Evolutionary conservation across 2,797 vertebrate species (phyloP).

Genomic region (Selene dorsalis): DNA sequence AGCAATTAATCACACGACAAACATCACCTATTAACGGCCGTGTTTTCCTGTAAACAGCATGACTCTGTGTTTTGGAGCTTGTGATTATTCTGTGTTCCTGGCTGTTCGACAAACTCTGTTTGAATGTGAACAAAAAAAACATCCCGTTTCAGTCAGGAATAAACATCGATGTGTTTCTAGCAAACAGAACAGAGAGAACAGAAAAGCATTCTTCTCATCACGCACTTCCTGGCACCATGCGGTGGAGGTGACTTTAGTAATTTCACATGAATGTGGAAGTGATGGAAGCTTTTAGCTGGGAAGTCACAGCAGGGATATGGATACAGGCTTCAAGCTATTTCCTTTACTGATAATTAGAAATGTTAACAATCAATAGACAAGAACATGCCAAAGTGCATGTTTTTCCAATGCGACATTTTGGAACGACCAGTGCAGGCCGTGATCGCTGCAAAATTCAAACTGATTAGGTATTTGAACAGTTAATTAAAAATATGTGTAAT

Average conservation of each 20-base stretch:
- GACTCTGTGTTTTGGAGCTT: constrained; percentile 67
- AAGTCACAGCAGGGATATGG: background rate
- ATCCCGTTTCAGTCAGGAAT: constrained; percentile 83
- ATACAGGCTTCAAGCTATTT: background rate
- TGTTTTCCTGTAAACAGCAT: constrained; percentile 80
- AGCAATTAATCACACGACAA: constrained; percentile 63
- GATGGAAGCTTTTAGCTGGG: constrained; percentile 12
- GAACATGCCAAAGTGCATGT: background rate
- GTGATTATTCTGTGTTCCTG: constrained; percentile 65
- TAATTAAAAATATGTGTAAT: background rate
- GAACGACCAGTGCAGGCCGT: background rate
- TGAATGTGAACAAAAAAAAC: constrained; percentile 70
- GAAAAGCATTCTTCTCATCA: constrained; percentile 69
- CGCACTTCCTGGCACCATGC: constrained; percentile 69
- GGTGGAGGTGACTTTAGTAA: constrained; percentile 60
- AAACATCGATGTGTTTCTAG: constrained; percentile 71
- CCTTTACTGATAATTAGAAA: background rate
- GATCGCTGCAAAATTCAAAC: background rate
- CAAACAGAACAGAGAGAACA: constrained; percentile 55
- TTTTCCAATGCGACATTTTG: background rate
- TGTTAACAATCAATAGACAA: background rate
- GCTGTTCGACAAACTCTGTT: constrained; percentile 55
- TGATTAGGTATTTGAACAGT: background rate
- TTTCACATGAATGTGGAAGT: constrained; percentile 51
- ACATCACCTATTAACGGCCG: constrained; percentile 58